Base-by-base conservation (phyloP, 2,797 vertebrate genomes). In the Hylomyscus alleni region DNA sequence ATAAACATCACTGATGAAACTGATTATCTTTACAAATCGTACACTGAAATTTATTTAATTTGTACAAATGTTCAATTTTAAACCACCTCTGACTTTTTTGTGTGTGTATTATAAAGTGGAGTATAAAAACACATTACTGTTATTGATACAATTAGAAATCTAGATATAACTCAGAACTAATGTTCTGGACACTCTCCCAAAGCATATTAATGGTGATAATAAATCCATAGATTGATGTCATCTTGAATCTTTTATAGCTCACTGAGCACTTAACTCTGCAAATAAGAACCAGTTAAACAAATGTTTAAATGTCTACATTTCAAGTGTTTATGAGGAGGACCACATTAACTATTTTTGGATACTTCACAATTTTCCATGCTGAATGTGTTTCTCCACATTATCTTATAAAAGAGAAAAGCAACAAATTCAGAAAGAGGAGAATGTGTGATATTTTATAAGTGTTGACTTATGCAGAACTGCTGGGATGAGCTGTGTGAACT, bases 291-390 rank as follows among this genome's bases (percentile, higher is more conserved):
- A 96, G 40, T 29, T 86, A 97, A 95, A 84, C 90, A 91, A 89
- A 93, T 92, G 34, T 94, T 89, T 60, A 93, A 85, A 96, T 80
- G 11, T 9, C 15, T 60, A 6, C 50, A 90, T 95, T 95, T 96
- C 62, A 93, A 37, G 13, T 72, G 89, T 96, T 31, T 20, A 40
- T 82, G n/a, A 7, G 20, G 3, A 91, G 14, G 4, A 65, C 15
- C 47, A 83, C 20, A 89, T 93, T 10, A 91, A 89, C 34, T 94
- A 26, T 92, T 94, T 96, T 78, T 94, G 89, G n/a, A 92, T 95
- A 29, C 2, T 62, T 89, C 65, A 58, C 31, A 91, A 14, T 87
- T 93, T 97, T 95, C 8, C 87, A 17, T 76, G 82, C 10, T 89
- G 26, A 89, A 73, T 86, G 34, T 65, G 84, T 96, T 96, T 87